phyloP scores from a whole-genome alignment of 2,113 vertebrate genomes.

The Tyto alba region DNA sequence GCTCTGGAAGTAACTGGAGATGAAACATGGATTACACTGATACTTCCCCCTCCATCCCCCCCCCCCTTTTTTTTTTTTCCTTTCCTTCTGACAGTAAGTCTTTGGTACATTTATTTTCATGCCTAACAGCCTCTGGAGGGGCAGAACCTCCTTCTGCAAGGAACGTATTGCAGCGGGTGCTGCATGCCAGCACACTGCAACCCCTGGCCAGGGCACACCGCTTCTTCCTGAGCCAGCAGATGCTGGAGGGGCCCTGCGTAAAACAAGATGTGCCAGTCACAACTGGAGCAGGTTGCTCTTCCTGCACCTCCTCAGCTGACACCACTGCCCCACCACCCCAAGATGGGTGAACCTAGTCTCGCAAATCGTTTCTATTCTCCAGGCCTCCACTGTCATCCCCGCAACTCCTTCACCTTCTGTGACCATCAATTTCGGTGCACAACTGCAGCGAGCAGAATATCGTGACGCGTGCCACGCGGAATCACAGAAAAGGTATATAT shows the following conservation, averaged over 20 bases:
- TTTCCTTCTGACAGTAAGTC: neutral
- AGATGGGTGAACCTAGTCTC: neutral
- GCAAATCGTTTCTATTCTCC: neutral
- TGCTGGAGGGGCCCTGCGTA: neutral
- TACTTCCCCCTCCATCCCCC: too few species aligned
- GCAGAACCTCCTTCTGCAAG: neutral
- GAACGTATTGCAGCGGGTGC: neutral
- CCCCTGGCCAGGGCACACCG: accelerated
- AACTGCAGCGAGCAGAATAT: neutral
- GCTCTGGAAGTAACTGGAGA: neutral
- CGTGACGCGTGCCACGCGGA: accelerated
- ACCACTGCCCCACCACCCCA: accelerated
- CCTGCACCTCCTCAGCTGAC: neutral
- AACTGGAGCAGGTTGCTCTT: neutral
- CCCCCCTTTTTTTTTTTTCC: too few species aligned
- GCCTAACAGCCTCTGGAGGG: neutral
- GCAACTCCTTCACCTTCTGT: neutral
- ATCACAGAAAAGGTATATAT: neutral
- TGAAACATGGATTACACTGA: neutral
- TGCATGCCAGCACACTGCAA: accelerated
- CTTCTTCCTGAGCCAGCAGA: neutral
- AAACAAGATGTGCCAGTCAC: neutral
- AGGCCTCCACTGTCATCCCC: neutral
- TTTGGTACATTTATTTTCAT: neutral
- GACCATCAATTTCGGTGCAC: accelerated